Evolutionary conservation across 2,113 vertebrate species (phyloP), one percentile per base, ranked within the genome.

Genomic region (Pterocles orientalis): DNA sequence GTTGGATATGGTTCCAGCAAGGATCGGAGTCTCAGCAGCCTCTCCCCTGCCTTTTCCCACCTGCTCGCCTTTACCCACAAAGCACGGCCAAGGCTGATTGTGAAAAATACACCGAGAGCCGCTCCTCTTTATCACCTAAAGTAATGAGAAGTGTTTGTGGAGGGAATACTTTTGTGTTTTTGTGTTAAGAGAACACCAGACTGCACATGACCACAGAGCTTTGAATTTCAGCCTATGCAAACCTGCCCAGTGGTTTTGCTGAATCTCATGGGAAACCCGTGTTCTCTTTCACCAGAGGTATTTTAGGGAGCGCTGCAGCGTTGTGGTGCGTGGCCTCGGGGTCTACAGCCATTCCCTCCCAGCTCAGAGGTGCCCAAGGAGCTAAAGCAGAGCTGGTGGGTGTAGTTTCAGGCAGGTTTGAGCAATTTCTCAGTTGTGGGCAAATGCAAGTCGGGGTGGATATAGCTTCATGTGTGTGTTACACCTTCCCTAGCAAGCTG

Each of bases 321-420:
- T 17, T 58, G 36, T 58, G 50, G 16, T 54, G 23, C 0, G 1
- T 12, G 25, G 45, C 50, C 23, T 72, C 0, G 0, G 39, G 19
- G 36, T 71, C 83, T 65, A 6, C 16, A 62, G 16, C 60, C 5
- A 1, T 14, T 61, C 31, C 50, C 28, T 81, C 4, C 1, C n/a
- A 41, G 62, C 45, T 60, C 57, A 54, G 83, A 84, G 39, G 33
- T n/a, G 21, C 60, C 64, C 69, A 47, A 91, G 48, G 61, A 47
- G 65, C 51, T 72, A 33, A 89, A 89, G 41, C 2, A 3, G n/a
- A 89, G 50, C 28, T 51, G n/a, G 7, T 50, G 25, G 45, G 61
- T 69, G 41, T 56, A 31, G 7, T 61, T 53, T 56, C 81, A 91
- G 39, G 60, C 34, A 48, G 53, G 31, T 36, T 23, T 15, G 86